Percentiles rank a stretch among this genome's conserved stretches.
These are phyloP conservation scores for Sarcophilus harrisii DNA, from an alignment of 2,797 vertebrate genomes.

Conservation along the genomic window DNA sequence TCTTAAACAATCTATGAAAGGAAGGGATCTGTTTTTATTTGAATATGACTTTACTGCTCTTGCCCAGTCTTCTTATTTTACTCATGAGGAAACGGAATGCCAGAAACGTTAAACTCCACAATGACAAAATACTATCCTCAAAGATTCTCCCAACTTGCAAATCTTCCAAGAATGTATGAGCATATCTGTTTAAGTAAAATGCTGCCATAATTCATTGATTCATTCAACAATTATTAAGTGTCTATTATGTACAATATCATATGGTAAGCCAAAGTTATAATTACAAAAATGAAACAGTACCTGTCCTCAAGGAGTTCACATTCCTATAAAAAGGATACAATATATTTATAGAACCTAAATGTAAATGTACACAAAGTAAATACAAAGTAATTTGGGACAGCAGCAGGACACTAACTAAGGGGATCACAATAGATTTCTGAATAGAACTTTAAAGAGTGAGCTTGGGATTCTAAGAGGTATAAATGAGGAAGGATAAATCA, in stretches of 20 bases:
- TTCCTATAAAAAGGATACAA: background rate
- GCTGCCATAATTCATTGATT: background rate
- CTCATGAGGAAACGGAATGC: background rate
- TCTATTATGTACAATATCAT: background rate
- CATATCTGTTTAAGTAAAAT: background rate
- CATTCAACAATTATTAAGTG: background rate
- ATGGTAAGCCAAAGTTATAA: background rate
- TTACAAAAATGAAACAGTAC: background rate
- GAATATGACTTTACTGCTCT: background rate
- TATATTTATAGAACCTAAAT: background rate
- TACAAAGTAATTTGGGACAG: background rate
- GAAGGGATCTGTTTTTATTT: background rate
- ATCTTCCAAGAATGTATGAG: background rate
- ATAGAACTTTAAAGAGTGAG: background rate
- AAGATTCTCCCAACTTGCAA: background rate
- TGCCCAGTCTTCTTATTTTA: background rate
- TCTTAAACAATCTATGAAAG: background rate
- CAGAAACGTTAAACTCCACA: background rate
- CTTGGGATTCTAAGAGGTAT: background rate
- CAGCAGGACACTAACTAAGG: background rate
- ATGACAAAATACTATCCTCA: background rate
- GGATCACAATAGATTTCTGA: background rate
- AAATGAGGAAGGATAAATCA: background rate
- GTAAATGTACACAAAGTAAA: background rate
- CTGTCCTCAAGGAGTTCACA: background rate